phyloP scores from a whole-genome alignment of 2,797 vertebrate genomes.

The Mormyrops attenuatus region DNA sequence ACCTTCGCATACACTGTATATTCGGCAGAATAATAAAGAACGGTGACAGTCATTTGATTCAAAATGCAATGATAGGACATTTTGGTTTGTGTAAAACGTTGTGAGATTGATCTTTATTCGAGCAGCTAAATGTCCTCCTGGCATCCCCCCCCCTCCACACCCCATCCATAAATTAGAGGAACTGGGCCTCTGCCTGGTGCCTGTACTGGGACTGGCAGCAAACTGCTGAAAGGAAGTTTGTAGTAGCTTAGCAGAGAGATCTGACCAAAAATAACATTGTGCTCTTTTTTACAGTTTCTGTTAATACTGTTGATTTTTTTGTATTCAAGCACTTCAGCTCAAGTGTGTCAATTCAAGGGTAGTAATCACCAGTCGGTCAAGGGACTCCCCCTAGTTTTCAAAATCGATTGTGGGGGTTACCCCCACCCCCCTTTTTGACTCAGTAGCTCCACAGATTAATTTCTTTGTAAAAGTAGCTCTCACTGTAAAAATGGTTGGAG shows the following conservation, averaged over 20 bases:
- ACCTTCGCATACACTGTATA: neutral
- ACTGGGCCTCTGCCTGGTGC: neutral
- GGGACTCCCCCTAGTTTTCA: neutral
- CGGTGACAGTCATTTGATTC: neutral
- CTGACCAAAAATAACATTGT: neutral
- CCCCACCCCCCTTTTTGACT: neutral
- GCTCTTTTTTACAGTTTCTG: neutral
- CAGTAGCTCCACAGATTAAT: neutral
- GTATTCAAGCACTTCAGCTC: neutral
- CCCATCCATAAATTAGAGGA: neutral
- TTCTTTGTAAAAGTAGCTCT: neutral
- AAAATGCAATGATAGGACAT: neutral
- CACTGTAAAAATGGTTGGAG: neutral
- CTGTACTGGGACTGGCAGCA: neutral
- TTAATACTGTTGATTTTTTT: neutral
- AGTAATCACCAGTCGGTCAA: neutral
- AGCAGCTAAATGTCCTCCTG: neutral
- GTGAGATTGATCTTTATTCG: neutral
- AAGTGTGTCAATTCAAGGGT: neutral
- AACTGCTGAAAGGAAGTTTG: neutral
- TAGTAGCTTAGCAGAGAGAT: neutral
- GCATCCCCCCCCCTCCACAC: neutral
- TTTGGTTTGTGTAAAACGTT: neutral
- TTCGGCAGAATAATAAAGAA: neutral
- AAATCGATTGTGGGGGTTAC: neutral